Evolutionary conservation across 2,113 vertebrate species (phyloP).

Genomic region (Pygoscelis adeliae): DNA sequence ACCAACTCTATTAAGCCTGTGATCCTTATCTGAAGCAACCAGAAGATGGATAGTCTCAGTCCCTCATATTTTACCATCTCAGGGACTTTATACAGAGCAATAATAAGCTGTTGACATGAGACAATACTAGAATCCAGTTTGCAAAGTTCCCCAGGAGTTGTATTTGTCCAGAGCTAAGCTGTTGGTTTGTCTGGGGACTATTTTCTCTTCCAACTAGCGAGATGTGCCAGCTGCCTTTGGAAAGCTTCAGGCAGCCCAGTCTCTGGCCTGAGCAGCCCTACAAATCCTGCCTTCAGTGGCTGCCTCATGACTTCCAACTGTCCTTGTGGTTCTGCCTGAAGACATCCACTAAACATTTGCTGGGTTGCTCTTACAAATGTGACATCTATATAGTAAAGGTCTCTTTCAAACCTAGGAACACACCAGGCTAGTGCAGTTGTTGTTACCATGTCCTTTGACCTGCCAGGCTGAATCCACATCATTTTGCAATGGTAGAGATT

Average conservation of each 20-base stretch:
- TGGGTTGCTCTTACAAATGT: background rate
- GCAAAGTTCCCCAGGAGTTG: background rate
- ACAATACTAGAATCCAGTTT: background rate
- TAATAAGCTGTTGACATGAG: background rate
- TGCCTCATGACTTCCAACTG: background rate
- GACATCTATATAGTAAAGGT: background rate
- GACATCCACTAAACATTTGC: background rate
- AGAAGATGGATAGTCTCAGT: background rate
- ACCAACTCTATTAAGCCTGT: background rate
- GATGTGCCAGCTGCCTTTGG: conserved; percentile 1
- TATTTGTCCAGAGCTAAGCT: background rate
- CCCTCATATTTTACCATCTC: conserved; percentile 3
- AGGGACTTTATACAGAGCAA: background rate
- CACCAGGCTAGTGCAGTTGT: background rate
- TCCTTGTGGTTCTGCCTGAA: background rate
- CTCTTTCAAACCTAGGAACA: background rate
- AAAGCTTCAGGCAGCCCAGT: background rate
- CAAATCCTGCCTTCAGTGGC: background rate
- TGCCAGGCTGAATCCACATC: background rate
- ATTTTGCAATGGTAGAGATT: background rate
- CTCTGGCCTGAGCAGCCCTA: background rate
- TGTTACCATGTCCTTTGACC: background rate
- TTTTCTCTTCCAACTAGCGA: background rate
- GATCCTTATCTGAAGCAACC: background rate
- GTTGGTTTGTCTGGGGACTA: background rate